Percentiles rank a stretch among this genome's conserved stretches.
Conservation (phyloP, 1,140 invertebrate species). For the Aphaenogaster ashmeadi region DNA sequence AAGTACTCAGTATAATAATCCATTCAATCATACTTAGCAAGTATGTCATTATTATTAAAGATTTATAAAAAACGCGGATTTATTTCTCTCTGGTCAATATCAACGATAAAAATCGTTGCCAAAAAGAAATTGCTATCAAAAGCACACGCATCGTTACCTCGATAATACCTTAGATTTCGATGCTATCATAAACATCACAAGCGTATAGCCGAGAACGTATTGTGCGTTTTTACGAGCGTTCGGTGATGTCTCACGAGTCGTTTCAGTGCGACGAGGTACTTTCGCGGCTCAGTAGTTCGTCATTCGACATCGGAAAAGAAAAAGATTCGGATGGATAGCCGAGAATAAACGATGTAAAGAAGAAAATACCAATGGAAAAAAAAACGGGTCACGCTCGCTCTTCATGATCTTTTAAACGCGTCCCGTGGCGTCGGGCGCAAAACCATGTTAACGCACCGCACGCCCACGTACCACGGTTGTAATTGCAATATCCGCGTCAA, state of each 20-base stretch:
- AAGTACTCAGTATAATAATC: neutral
- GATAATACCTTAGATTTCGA: neutral
- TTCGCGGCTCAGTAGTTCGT: constrained; percentile 59
- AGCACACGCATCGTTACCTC: constrained; percentile 1
- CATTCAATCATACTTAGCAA: neutral
- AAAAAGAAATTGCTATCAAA: neutral
- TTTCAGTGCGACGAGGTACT: constrained; percentile 61
- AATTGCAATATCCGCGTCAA: constrained; percentile 29
- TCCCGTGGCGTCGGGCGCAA: neutral
- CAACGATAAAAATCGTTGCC: neutral
- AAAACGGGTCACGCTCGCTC: constrained; percentile 57
- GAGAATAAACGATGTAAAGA: constrained; percentile 47
- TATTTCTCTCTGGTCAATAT: neutral
- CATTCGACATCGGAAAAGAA: constrained; percentile 18
- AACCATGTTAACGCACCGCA: constrained; percentile 15
- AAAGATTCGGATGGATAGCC: constrained; percentile 32
- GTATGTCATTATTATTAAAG: neutral
- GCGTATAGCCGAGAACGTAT: constrained; percentile 1
- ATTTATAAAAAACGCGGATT: too few species aligned
- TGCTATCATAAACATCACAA: constrained; percentile 19
- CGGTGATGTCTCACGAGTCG: constrained; percentile 64
- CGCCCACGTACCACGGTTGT: constrained; percentile 23
- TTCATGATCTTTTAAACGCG: constrained; percentile 64
- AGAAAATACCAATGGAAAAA: constrained; percentile 45
- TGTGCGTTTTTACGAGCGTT: constrained; percentile 68